Percentiles rank a stretch among this genome's conserved stretches.
phyloP scores from a whole-genome alignment of 2,797 vertebrate genomes.

The Microctenopoma lineatum region DNA sequence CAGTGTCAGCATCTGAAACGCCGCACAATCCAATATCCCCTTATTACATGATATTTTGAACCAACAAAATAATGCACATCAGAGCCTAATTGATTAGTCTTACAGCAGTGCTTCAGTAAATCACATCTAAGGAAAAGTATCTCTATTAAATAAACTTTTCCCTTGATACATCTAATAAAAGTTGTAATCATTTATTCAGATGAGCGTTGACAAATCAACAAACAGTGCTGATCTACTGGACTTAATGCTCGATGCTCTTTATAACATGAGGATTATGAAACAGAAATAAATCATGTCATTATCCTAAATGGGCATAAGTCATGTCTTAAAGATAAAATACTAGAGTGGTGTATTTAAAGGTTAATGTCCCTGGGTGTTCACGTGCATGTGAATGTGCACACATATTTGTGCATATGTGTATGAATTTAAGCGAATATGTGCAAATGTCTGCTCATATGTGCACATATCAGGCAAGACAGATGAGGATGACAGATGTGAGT shows the following conservation, averaged over 20 bases:
- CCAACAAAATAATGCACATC: neutral
- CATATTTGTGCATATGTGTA: constrained; percentile 29
- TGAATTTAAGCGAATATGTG: constrained; percentile 58
- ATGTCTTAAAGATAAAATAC: constrained; percentile 62
- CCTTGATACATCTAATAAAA: no score
- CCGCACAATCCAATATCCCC: constrained; percentile 1
- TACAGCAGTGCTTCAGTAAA: neutral
- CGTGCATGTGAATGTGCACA: constrained; percentile 17
- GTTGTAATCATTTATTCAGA: neutral
- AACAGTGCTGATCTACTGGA: constrained; percentile 4
- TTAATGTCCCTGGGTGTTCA: constrained; percentile 63
- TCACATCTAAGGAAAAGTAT: no score
- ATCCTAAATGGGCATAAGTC: constrained; percentile 39
- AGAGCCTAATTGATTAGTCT: neutral
- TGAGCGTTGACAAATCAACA: neutral
- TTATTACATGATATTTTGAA: neutral
- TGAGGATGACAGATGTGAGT: constrained; percentile 79
- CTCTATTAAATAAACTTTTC: no score
- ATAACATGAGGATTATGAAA: constrained; percentile 29
- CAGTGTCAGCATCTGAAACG: constrained; percentile 20
- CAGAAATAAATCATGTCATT: constrained; percentile 49
- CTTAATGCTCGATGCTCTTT: neutral
- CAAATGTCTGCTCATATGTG: constrained; percentile 68
- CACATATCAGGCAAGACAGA: constrained; percentile 69
- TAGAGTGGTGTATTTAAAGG: constrained; percentile 66